A percentile compares a stretch with the other conserved stretches of the same genome.
These are phyloP conservation scores for Monochamus alternatus DNA, from an alignment of 2,888 invertebrate species.

Conservation along the genomic window DNA sequence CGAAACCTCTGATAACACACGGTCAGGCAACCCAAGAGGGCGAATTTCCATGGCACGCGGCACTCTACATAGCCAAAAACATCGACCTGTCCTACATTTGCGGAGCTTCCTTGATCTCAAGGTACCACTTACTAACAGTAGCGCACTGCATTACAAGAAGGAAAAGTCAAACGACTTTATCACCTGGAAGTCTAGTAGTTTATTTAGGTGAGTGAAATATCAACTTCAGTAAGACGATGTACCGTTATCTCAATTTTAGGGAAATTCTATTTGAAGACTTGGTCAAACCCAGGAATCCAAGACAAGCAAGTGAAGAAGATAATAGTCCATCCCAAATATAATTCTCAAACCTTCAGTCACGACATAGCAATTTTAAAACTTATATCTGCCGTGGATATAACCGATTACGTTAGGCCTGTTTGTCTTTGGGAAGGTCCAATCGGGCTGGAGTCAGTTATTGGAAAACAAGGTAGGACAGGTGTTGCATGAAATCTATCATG, in stretches of 20 bases:
- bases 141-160: slow-evolving; percentile 67
- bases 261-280: slow-evolving; percentile 66
- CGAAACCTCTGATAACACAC: slow-evolving; percentile 75
- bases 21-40: slow-evolving; percentile 76
- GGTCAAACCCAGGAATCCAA: slow-evolving; percentile 67
- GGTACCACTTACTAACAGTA: slow-evolving; percentile 63
- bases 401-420: slow-evolving; percentile 66
- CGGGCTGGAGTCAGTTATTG: slow-evolving; percentile 55
- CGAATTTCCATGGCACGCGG: slow-evolving; percentile 82
- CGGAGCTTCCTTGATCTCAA: slow-evolving; percentile 64
- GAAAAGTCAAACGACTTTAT: slow-evolving; percentile 55
- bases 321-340: slow-evolving; percentile 64
- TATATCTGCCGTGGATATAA: slow-evolving; percentile 59
- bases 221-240: slow-evolving; percentile 34
- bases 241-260: slow-evolving; percentile 54
- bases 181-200: slow-evolving; percentile 61
- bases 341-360: slow-evolving; percentile 61
- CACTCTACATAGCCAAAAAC: slow-evolving; percentile 74
- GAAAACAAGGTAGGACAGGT: slow-evolving; percentile 55
- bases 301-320: slow-evolving; percentile 64
- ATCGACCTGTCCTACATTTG: slow-evolving; percentile 67
- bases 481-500: neutral
- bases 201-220: slow-evolving; percentile 59
- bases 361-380: slow-evolving; percentile 67
- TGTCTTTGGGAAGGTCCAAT: slow-evolving; percentile 65